phyloP scores from a whole-genome alignment of 2,113 vertebrate genomes.

The Fregetta grallaria region DNA sequence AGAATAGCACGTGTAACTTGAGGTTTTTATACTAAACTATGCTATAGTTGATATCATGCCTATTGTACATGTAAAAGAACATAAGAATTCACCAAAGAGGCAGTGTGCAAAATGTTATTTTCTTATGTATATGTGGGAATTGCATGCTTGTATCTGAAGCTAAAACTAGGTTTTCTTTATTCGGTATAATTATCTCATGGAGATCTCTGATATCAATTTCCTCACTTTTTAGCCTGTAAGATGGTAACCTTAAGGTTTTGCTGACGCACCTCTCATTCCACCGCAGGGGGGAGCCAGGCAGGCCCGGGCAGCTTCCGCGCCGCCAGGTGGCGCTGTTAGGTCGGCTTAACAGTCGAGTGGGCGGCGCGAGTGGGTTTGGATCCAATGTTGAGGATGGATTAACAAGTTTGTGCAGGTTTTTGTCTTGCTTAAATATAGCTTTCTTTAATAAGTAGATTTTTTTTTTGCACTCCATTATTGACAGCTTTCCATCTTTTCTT shows the following conservation, averaged over 20 bases:
- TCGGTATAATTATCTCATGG: accelerated
- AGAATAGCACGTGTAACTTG: background rate
- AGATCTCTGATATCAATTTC: accelerated
- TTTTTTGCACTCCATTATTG: background rate
- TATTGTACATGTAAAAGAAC: accelerated
- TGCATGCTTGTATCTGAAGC: accelerated
- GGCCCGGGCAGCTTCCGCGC: background rate
- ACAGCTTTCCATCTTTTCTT: background rate
- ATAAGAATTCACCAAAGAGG: background rate
- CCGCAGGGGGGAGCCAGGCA: background rate
- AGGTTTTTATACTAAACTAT: too few relatives aligned
- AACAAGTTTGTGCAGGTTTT: background rate
- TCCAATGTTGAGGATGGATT: too few relatives aligned
- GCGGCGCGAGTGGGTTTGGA: accelerated
- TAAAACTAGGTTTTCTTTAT: accelerated
- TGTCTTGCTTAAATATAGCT: accelerated
- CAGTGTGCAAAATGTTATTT: accelerated
- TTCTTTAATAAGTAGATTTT: too few relatives aligned
- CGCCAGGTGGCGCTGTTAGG: background rate
- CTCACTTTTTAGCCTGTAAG: too few relatives aligned
- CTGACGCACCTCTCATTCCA: background rate
- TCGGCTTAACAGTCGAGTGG: background rate
- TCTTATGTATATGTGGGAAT: accelerated
- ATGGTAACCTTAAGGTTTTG: too few relatives aligned
- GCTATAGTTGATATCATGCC: background rate